Conservation (phyloP, 2,797 vertebrate species). For the Varecia variegata region DNA sequence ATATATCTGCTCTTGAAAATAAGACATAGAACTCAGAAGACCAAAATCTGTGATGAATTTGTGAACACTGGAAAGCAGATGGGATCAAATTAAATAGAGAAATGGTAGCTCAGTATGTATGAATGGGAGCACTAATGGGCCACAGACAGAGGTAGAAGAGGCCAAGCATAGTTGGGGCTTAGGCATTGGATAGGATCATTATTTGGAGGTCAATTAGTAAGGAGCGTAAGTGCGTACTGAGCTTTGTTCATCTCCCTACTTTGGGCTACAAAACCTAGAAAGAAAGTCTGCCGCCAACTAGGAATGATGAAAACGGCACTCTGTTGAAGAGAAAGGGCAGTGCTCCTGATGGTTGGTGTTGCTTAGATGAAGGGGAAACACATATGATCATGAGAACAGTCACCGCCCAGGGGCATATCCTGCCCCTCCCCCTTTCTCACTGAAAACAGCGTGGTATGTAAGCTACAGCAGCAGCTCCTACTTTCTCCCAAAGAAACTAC, state of each 20-base stretch:
- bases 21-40: not conserved
- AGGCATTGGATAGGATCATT: not conserved
- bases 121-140: not conserved
- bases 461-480: not conserved
- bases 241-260: not conserved
- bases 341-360: not conserved
- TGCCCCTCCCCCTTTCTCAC: not conserved
- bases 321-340: not conserved
- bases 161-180: not conserved
- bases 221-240: not conserved
- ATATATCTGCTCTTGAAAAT: not conserved
- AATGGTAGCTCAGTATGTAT: not conserved
- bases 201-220: not conserved
- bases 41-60: not conserved
- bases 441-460: not conserved
- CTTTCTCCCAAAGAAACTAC: not conserved
- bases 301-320: not conserved
- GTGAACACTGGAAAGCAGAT: not conserved
- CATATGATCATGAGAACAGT: not conserved
- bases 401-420: not conserved
- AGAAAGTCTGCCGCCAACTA: not conserved
- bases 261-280: not conserved
- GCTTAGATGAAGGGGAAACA: not conserved
- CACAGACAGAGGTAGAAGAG: not conserved
- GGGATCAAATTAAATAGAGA: not conserved